Evolutionary conservation across 2,888 invertebrate genomes (phyloP).

Genomic region (Ariolimax columbianus): DNA sequence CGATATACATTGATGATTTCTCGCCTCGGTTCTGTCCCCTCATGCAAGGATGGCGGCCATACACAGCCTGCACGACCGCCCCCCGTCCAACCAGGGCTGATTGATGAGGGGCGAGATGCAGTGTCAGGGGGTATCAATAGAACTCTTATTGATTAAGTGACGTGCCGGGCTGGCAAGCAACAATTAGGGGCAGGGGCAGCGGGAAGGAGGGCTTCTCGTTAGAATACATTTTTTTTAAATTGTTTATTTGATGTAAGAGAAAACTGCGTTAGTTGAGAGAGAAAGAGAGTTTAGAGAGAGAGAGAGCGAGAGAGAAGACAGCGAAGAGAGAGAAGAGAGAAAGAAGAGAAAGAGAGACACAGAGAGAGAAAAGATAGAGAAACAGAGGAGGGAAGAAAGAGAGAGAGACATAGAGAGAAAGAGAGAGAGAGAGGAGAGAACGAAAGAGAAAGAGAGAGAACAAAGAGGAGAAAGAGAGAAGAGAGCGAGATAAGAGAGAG

Average conservation of each 20-base stretch:
- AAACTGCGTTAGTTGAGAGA: no score
- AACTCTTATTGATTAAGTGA: slow-evolving; percentile 33
- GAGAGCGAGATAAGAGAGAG: no score
- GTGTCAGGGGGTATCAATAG: slow-evolving; percentile 27
- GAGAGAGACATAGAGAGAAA: no score
- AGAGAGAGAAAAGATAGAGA: background rate
- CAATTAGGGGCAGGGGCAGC: no score
- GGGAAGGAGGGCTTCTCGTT: background rate
- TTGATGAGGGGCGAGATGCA: slow-evolving; percentile 17
- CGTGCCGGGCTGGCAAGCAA: background rate
- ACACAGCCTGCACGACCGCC: background rate
- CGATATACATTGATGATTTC: background rate
- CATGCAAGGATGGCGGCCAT: background rate
- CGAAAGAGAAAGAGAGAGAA: no score
- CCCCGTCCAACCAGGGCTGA: background rate
- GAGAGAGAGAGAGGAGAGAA: no score
- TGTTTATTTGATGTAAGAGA: background rate
- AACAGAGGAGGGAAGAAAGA: background rate
- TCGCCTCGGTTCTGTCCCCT: background rate
- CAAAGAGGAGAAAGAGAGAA: no score
- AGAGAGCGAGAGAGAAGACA: background rate
- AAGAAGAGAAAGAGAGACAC: background rate
- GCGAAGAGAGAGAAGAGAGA: no score
- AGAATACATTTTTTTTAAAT: background rate
- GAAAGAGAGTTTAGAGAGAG: background rate